phyloP scores from a whole-genome alignment of 2,113 vertebrate species.

The Clinocottus analis region DNA sequence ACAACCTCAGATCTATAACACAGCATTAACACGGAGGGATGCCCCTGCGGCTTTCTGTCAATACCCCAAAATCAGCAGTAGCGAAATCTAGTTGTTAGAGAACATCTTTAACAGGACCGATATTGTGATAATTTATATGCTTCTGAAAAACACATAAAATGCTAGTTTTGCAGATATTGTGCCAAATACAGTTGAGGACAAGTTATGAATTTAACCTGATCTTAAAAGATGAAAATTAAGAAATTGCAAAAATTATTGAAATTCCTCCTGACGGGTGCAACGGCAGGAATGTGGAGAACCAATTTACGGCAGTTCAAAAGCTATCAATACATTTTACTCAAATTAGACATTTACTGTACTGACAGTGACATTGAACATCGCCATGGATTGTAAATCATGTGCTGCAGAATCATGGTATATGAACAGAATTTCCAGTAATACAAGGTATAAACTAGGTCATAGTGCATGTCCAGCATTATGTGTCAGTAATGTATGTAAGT shows the following conservation, averaged over 20 bases:
- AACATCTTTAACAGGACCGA: not conserved
- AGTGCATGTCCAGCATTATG: constrained; percentile 1
- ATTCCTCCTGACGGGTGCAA: not conserved
- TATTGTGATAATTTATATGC: not conserved
- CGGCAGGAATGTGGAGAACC: not conserved
- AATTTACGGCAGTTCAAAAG: not conserved
- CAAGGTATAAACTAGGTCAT: not conserved
- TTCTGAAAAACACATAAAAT: not conserved
- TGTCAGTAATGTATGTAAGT: constrained; percentile 49
- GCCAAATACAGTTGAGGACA: not conserved
- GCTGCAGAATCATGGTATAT: not conserved
- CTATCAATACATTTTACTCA: not conserved
- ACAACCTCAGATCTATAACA: constrained; percentile 35
- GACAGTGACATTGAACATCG: no score
- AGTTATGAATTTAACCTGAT: not conserved
- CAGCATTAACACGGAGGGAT: not conserved
- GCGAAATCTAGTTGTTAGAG: not conserved
- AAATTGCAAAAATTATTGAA: not conserved
- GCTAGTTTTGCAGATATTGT: not conserved
- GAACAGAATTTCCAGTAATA: not conserved
- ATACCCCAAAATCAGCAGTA: not conserved
- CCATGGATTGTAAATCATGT: not conserved
- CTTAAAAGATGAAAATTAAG: not conserved
- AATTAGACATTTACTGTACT: no score
- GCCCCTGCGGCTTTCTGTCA: not conserved